Percentiles rank a stretch among this genome's conserved stretches.
These are phyloP conservation scores for Microtus richardsoni DNA, from an alignment of 2,113 vertebrate species.

Conservation along the genomic window DNA sequence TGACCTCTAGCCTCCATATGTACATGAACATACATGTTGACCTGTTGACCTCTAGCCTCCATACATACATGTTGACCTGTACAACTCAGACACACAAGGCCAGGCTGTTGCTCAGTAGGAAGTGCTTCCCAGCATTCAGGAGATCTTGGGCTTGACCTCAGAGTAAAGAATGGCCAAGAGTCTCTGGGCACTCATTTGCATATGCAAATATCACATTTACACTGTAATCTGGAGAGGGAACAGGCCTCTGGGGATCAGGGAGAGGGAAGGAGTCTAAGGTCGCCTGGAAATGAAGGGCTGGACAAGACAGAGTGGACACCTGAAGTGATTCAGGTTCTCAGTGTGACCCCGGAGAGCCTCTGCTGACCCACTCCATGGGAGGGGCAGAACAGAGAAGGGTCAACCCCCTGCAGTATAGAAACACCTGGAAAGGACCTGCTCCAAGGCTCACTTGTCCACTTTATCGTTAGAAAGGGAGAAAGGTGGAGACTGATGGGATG, in stretches of 20 bases:
- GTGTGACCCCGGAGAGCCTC: neutral
- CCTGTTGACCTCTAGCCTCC: no score
- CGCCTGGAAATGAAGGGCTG: neutral
- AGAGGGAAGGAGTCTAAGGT: neutral
- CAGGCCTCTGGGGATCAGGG: neutral
- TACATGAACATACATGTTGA: neutral
- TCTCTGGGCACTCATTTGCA: neutral
- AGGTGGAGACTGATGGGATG: neutral
- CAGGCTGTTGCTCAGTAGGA: neutral
- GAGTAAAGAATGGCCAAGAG: neutral
- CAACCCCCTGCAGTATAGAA: neutral
- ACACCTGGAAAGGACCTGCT: neutral
- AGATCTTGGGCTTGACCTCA: neutral
- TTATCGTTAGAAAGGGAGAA: neutral
- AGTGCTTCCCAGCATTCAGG: neutral
- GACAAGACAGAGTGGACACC: neutral
- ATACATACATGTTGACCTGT: neutral
- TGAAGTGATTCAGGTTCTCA: neutral
- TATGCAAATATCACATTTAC: conserved; percentile 49
- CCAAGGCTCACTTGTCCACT: neutral
- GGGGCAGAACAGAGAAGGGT: neutral
- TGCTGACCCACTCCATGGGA: neutral
- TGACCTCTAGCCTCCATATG: no score
- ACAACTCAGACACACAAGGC: neutral
- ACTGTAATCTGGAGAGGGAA: neutral